phyloP scores from a whole-genome alignment of 1,140 invertebrate species.

The Homalodisca vitripennis region DNA sequence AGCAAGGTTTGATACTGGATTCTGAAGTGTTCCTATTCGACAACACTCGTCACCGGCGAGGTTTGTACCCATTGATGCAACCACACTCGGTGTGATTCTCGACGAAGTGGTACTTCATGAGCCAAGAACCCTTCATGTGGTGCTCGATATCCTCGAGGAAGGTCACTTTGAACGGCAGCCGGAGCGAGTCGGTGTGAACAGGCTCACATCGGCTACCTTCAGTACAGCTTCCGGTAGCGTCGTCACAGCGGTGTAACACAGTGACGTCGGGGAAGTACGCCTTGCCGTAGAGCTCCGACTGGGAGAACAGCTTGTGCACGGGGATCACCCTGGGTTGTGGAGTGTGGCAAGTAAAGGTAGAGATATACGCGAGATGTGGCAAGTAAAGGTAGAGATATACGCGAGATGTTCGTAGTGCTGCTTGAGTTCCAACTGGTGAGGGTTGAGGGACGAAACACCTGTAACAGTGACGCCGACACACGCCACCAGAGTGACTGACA shows the following conservation, averaged over 20 bases:
- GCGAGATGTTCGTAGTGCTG: slow-evolving; percentile 7
- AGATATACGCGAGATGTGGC: slow-evolving; percentile 11
- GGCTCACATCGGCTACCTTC: background rate
- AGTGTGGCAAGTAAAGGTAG: background rate
- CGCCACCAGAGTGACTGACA: too few relatives aligned
- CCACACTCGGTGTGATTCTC: background rate
- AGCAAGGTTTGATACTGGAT: too few relatives aligned
- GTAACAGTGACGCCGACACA: too few relatives aligned
- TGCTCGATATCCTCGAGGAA: slow-evolving; percentile 9
- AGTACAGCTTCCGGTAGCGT: background rate
- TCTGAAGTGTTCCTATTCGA: too few relatives aligned
- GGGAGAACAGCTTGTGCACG: slow-evolving; percentile 5
- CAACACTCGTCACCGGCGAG: too few relatives aligned
- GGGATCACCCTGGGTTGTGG: background rate
- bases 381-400: background rate
- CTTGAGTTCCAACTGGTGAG: background rate
- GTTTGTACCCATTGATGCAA: too few relatives aligned
- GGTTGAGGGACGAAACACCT: too few relatives aligned
- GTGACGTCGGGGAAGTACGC: slow-evolving; percentile 16
- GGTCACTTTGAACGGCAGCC: background rate
- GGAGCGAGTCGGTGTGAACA: background rate
- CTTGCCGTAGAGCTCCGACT: background rate
- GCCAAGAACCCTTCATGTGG: background rate
- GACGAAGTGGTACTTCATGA: background rate
- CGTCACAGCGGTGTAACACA: background rate